A percentile compares a stretch with the other conserved stretches of the same genome.
Evolutionary conservation across 2,888 invertebrate species (phyloP).

Genomic region (Gasteruption jaculator): DNA sequence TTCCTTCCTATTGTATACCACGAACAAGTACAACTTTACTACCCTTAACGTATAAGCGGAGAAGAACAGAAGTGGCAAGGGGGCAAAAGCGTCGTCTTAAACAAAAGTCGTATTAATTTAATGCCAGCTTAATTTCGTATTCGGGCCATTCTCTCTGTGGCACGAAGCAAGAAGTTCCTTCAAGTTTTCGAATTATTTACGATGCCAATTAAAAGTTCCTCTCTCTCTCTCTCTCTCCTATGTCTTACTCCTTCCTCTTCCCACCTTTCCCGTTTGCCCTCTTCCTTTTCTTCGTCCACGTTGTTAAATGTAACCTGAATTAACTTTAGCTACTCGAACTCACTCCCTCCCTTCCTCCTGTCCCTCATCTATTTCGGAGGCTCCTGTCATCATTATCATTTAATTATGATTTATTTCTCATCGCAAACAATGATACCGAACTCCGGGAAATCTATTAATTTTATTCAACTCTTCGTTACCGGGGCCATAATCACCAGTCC

Average conservation of each 20-base stretch:
- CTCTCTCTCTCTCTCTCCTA: conserved; percentile 13
- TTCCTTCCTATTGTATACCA: too few species aligned
- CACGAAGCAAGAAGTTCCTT: conserved; percentile 32
- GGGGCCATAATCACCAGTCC: too few species aligned
- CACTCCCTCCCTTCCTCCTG: conserved; percentile 13
- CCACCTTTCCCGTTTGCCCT: conserved; percentile 9
- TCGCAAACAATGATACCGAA: conserved; percentile 18
- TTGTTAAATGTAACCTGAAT: conserved; percentile 12
- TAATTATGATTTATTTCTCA: conserved; percentile 30
- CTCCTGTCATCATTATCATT: conserved; percentile 19
- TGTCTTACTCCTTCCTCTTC: conserved; percentile 7
- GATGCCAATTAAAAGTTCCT: conserved; percentile 49
- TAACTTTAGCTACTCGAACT: conserved; percentile 20
- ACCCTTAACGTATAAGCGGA: too few species aligned
- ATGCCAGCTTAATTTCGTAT: conserved; percentile 48
- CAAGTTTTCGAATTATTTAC: conserved; percentile 50
- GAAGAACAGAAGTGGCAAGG: neutral
- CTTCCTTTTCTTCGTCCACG: too few species aligned
- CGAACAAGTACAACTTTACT: too few species aligned
- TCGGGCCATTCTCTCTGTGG: conserved; percentile 38
- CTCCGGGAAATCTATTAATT: too few species aligned
- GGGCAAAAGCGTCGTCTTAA: conserved; percentile 29
- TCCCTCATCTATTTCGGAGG: conserved; percentile 34
- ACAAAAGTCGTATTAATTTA: conserved; percentile 47
- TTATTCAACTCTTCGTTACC: too few species aligned